Evolutionary conservation across 2,888 invertebrate species (phyloP).

Genomic region (Tenthredo livida): DNA sequence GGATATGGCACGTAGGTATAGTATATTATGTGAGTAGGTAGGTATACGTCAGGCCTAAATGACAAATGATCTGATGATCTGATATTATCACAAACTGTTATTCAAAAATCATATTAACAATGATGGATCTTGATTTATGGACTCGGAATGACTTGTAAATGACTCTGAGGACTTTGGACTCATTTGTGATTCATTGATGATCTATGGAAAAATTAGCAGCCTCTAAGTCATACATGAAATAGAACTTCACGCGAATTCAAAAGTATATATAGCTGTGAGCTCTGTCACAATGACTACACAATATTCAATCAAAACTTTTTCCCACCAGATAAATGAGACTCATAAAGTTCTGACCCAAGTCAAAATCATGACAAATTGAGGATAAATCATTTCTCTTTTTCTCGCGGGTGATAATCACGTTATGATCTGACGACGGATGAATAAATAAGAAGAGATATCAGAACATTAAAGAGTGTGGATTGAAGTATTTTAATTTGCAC

Average conservation of each 20-base stretch:
- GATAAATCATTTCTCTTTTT: background rate
- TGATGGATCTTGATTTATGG: background rate
- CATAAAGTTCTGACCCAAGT: background rate
- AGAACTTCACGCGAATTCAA: background rate
- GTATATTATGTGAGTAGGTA: background rate
- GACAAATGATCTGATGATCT: background rate
- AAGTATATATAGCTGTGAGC: background rate
- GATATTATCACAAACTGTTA: slow-evolving; percentile 3
- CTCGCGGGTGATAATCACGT: background rate
- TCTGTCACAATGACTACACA: too few species aligned
- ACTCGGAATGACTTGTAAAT: background rate
- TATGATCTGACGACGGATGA: background rate
- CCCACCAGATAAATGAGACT: background rate
- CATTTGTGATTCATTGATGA: background rate
- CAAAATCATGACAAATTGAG: background rate
- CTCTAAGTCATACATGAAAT: background rate
- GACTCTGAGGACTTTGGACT: background rate
- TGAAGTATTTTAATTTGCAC: slow-evolving; percentile 6
- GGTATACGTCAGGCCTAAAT: background rate
- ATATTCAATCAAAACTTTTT: background rate
- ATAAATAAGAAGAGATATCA: background rate
- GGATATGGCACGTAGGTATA: background rate
- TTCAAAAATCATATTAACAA: slow-evolving; percentile 3
- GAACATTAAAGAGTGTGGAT: background rate
- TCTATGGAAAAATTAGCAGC: background rate